These are phyloP conservation scores for Drusus annulatus DNA, from an alignment of 1,140 invertebrate genomes.

Conservation along the genomic window DNA sequence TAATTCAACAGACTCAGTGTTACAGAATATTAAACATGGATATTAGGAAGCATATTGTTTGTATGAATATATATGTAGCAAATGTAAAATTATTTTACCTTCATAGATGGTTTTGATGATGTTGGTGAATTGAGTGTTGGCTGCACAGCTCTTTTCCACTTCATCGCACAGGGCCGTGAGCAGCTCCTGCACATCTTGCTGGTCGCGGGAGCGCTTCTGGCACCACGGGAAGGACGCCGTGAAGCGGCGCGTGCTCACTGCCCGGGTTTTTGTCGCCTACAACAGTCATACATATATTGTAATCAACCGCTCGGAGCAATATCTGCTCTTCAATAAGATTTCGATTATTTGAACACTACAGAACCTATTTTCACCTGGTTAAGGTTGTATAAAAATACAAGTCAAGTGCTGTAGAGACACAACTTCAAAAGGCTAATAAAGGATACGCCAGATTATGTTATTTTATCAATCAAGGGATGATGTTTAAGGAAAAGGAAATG, in stretches of 20 bases:
- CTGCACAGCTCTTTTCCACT: conserved; percentile 86
- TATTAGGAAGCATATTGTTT: not conserved
- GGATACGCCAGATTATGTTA: no score
- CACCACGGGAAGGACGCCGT: conserved; percentile 95
- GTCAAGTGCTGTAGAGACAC: no score
- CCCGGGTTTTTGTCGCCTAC: conserved; percentile 80
- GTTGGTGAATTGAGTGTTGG: conserved; percentile 84
- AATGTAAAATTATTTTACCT: conserved; percentile 66
- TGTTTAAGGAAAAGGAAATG: no score
- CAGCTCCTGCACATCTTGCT: conserved; percentile 94
- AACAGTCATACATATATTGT: no score
- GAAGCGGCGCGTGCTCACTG: conserved; percentile 90
- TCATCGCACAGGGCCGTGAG: conserved; percentile 95
- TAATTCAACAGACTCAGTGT: not conserved
- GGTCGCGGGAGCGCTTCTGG: conserved; percentile 87
- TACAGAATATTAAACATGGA: not conserved
- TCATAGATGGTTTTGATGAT: conserved; percentile 82
- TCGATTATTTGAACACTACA: no score
- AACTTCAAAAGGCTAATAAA: no score
- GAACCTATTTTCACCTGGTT: no score
- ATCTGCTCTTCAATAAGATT: no score
- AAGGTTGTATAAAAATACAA: no score
- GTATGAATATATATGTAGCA: not conserved
- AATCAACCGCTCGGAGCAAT: no score
- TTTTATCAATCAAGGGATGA: no score